These are phyloP conservation scores for Sebastolobus alascanus DNA, from an alignment of 2,797 vertebrate species.

Conservation along the genomic window DNA sequence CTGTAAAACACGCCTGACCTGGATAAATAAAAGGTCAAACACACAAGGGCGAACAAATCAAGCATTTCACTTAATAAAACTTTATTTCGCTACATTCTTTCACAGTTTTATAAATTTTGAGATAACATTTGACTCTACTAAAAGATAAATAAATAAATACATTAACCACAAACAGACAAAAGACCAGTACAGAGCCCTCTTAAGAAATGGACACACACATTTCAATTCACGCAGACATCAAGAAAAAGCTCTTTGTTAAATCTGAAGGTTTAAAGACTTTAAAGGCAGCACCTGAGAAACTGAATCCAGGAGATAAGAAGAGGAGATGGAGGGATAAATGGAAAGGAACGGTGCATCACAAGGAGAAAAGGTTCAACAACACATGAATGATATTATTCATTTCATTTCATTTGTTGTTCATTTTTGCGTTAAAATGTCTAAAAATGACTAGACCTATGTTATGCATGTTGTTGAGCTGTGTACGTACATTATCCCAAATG, in stretches of 20 bases:
- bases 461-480: neutral
- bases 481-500: neutral
- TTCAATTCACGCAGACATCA: conserved; percentile 7
- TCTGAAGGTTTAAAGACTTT: conserved; percentile 77
- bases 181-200: neutral
- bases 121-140: conserved; percentile 35
- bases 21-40: conserved; percentile 5
- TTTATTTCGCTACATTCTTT: conserved; percentile 67
- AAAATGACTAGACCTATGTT: neutral
- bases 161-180: conserved; percentile 23
- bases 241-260: conserved; percentile 22
- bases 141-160: conserved; percentile 52
- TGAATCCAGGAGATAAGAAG: conserved; percentile 26
- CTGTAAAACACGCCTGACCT: neutral
- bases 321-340: neutral
- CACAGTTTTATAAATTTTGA: conserved; percentile 58
- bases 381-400: neutral
- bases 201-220: conserved; percentile 37
- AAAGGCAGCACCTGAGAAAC: conserved; percentile 75
- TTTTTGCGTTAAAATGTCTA: neutral
- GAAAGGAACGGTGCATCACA: neutral
- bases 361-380: neutral
- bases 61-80: conserved; percentile 39
- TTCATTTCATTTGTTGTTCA: too few species aligned
- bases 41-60: neutral